Evolutionary conservation across 2,797 vertebrate species (phyloP).

Genomic region (Sebastes kiyomatsui): DNA sequence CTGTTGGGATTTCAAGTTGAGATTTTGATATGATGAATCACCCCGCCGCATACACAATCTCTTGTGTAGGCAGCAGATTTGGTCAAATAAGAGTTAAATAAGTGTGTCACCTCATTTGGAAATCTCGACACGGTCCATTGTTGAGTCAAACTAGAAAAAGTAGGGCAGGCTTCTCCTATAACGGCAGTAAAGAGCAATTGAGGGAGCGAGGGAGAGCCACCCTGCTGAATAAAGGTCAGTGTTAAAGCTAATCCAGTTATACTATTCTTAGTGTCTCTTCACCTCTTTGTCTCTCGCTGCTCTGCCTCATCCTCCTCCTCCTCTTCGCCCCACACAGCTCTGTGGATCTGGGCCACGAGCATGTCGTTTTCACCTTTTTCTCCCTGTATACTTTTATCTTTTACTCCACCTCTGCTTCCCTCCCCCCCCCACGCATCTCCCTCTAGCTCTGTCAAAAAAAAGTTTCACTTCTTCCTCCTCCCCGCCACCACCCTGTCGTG

Average conservation of each 20-base stretch:
- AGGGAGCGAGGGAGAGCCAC: slow-evolving; percentile 34
- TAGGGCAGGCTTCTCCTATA: slow-evolving; percentile 49
- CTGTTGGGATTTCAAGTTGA: not conserved
- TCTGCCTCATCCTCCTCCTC: slow-evolving; percentile 26
- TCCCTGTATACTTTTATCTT: not conserved
- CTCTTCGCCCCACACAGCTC: slow-evolving; percentile 18
- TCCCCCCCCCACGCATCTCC: not conserved
- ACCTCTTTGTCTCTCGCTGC: slow-evolving; percentile 43
- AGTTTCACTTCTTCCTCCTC: slow-evolving; percentile 36
- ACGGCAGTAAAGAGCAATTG: slow-evolving; percentile 25
- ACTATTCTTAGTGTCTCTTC: slow-evolving; percentile 74
- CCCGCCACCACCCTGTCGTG: slow-evolving; percentile 49
- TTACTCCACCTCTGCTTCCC: not conserved
- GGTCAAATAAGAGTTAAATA: slow-evolving; percentile 4
- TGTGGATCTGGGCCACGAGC: slow-evolving; percentile 47
- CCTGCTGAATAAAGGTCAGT: slow-evolving; percentile 61
- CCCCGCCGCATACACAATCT: not conserved
- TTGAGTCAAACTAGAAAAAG: slow-evolving; percentile 24
- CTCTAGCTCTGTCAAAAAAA: slow-evolving; percentile 41
- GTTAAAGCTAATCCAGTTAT: slow-evolving; percentile 68
- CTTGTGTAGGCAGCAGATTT: not conserved
- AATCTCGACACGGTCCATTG: not conserved
- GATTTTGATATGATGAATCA: not conserved
- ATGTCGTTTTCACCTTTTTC: slow-evolving; percentile 46
- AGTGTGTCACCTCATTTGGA: not conserved